phyloP scores from a whole-genome alignment of 2,113 vertebrate genomes.

The Bucco capensis region DNA sequence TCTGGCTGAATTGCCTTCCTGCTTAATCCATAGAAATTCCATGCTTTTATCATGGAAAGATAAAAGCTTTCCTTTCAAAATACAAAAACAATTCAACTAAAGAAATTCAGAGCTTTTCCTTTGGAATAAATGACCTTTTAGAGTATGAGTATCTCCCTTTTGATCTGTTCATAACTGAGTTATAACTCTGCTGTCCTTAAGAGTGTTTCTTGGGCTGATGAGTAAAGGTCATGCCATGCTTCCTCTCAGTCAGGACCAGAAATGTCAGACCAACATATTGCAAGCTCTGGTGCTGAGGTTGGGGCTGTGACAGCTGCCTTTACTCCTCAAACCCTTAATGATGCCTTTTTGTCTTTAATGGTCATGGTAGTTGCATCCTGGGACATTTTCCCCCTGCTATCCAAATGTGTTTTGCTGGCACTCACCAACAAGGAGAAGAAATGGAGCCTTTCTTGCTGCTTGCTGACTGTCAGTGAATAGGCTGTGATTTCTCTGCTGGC shows the following conservation, averaged over 20 bases:
- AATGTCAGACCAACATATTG: background rate
- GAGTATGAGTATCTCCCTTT: background rate
- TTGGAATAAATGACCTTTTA: background rate
- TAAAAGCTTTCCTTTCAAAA: background rate
- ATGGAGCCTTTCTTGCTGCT: background rate
- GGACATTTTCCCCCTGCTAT: background rate
- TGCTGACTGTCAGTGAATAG: background rate
- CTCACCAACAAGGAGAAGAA: background rate
- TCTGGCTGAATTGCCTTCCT: background rate
- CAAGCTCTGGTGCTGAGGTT: background rate
- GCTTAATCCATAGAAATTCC: background rate
- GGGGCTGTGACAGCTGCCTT: background rate
- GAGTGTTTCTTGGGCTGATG: background rate
- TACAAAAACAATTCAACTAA: conserved; percentile 12
- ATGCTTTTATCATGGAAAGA: background rate
- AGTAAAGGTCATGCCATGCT: background rate
- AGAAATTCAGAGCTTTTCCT: background rate
- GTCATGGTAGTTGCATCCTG: background rate
- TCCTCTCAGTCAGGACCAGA: conserved; percentile 2
- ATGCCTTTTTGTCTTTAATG: background rate
- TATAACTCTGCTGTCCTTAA: background rate
- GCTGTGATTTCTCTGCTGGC: conserved; percentile 8
- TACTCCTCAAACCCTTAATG: background rate
- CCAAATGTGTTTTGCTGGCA: background rate
- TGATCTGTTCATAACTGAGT: background rate